Percentiles rank a stretch among this genome's conserved stretches.
phyloP scores from a whole-genome alignment of 2,797 vertebrate species.

The Melanotaenia pygmaea region DNA sequence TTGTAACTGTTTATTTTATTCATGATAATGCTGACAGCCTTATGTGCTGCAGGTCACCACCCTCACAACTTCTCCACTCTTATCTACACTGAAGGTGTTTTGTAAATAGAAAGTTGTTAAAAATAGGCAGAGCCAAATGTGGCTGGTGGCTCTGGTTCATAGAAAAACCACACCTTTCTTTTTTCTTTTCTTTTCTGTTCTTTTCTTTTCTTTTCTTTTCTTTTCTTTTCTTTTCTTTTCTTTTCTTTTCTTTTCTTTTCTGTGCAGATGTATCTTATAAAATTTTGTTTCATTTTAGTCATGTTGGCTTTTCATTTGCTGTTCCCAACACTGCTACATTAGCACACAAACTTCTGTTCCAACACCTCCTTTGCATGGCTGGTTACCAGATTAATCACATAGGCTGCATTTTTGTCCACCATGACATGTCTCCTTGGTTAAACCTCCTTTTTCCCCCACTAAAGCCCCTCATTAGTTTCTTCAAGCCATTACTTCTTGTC shows the following conservation, averaged over 20 bases:
- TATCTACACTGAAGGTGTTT: conserved; percentile 6
- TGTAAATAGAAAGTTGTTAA: conserved; percentile 39
- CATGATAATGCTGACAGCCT: neutral
- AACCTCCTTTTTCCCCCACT: conserved; percentile 12
- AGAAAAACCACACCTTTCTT: neutral
- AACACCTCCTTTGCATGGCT: conserved; percentile 21
- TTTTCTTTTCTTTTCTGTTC: neutral
- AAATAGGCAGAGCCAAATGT: conserved; percentile 35
- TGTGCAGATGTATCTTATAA: neutral
- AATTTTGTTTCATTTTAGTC: neutral
- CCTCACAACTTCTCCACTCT: neutral
- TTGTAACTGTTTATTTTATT: neutral
- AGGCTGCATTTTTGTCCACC: conserved; percentile 51
- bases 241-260: neutral
- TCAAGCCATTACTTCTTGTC: conserved; percentile 30
- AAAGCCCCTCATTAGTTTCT: conserved; percentile 53
- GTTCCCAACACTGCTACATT: neutral
- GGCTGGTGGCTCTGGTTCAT: conserved; percentile 20
- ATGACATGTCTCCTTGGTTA: conserved; percentile 59
- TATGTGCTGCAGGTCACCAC: neutral
- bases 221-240: neutral
- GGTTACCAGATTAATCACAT: conserved; percentile 54
- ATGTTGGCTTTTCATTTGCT: neutral
- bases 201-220: neutral
- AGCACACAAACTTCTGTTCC: neutral